These are phyloP conservation scores for Drosophila repletoides DNA, from an alignment of 1,140 invertebrate species.

Conservation along the genomic window DNA sequence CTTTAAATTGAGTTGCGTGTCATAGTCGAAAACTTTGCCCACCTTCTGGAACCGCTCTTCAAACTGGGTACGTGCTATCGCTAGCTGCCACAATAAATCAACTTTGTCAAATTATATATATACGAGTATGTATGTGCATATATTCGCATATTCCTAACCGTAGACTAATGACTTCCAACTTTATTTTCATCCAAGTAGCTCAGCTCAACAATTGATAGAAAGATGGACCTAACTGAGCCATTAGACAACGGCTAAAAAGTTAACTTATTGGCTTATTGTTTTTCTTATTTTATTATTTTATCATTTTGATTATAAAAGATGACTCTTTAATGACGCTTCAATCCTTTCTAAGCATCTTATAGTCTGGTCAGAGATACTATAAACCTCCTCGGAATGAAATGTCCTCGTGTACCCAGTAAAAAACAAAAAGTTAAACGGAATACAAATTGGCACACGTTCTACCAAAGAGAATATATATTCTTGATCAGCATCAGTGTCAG, in stretches of 20 bases:
- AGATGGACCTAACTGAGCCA: no score
- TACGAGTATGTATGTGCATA: neutral
- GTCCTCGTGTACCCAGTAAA: no score
- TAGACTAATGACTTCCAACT: slow-evolving; percentile 31
- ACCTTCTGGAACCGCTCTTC: neutral
- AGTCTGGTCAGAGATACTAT: no score
- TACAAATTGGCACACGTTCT: no score
- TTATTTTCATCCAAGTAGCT: slow-evolving; percentile 11
- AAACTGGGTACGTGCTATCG: slow-evolving; percentile 24
- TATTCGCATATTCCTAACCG: slow-evolving; percentile 8
- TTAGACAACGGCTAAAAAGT: neutral
- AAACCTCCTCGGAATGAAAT: no score
- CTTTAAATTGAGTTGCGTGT: slow-evolving; percentile 74
- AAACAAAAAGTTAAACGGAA: no score
- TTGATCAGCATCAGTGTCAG: no score
- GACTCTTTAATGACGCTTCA: no score
- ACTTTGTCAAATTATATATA: slow-evolving; percentile 34
- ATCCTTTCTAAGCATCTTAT: no score
- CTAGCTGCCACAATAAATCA: slow-evolving; percentile 37
- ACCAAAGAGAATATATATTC: no score
- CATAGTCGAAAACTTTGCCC: slow-evolving; percentile 66
- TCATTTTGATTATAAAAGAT: no score
- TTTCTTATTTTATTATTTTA: neutral
- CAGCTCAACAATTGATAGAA: neutral
- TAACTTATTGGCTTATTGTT: neutral